Evolutionary conservation across 2,888 invertebrate genomes (phyloP).

Genomic region (Laothoe populi): DNA sequence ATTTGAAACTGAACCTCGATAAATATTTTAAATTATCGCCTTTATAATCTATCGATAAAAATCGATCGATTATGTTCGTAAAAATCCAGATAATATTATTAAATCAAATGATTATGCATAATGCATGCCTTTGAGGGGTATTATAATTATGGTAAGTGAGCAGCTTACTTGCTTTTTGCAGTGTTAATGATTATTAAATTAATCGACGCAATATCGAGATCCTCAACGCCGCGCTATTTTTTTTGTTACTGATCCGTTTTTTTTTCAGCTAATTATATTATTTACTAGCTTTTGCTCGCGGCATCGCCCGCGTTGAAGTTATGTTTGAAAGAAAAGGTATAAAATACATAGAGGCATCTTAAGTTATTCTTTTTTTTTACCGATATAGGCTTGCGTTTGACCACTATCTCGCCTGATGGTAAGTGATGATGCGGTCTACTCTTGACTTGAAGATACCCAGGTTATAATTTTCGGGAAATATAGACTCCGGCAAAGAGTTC

Average conservation of each 20-base stretch:
- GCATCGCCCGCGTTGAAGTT: no score
- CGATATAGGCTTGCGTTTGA: no score
- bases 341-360: no score
- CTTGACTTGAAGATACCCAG: no score
- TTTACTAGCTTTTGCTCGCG: no score
- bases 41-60: slow-evolving; percentile 36
- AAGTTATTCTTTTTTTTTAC: no score
- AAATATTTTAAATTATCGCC: slow-evolving; percentile 31
- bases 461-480: no score
- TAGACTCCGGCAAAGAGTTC: no score
- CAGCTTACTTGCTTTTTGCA: slow-evolving; percentile 34
- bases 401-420: no score
- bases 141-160: slow-evolving; percentile 40
- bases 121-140: slow-evolving; percentile 28
- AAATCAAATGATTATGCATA: background rate
- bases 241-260: slow-evolving; percentile 10
- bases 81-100: background rate
- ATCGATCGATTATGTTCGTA: background rate
- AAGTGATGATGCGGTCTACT: no score
- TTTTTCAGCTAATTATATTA: no score
- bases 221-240: background rate
- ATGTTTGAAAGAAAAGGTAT: no score
- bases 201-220: background rate
- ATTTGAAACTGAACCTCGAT: slow-evolving; percentile 42
- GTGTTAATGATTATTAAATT: slow-evolving; percentile 15